phyloP scores from a whole-genome alignment of 2,888 invertebrate genomes.

The Spodoptera exigua region DNA sequence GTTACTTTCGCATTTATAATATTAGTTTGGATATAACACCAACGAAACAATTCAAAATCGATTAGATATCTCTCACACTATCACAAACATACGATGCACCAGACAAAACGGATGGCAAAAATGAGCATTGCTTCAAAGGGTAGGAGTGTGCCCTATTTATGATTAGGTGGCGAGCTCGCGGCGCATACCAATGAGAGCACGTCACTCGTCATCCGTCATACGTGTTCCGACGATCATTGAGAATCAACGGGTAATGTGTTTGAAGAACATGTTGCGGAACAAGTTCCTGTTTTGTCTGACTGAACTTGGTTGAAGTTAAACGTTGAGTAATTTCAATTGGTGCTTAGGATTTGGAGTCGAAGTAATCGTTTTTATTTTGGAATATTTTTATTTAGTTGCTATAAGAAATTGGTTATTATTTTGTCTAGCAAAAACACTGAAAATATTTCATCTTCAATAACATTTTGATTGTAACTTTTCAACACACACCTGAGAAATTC shows the following conservation, averaged over 20 bases:
- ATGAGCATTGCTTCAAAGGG: slow-evolving; percentile 56
- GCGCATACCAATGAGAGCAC: slow-evolving; percentile 75
- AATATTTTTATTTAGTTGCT: too few species aligned
- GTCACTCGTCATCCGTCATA: slow-evolving; percentile 71
- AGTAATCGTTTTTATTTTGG: too few species aligned
- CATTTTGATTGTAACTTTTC: too few species aligned
- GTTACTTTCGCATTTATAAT: too few species aligned
- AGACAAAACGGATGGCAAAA: slow-evolving; percentile 38
- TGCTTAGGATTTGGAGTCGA: too few species aligned
- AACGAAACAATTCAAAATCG: not conserved
- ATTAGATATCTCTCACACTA: not conserved
- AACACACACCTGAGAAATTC: too few species aligned
- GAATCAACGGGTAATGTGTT: slow-evolving; percentile 60
- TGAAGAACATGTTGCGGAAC: slow-evolving; percentile 33
- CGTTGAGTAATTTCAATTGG: too few species aligned
- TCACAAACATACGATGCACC: slow-evolving; percentile 33
- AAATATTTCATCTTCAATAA: too few species aligned
- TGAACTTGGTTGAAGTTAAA: not conserved
- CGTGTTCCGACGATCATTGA: slow-evolving; percentile 62
- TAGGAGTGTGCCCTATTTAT: slow-evolving; percentile 69
- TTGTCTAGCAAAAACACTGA: too few species aligned
- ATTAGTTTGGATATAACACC: not conserved
- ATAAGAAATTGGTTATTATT: too few species aligned
- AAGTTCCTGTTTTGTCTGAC: slow-evolving; percentile 1
- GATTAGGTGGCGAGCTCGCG: slow-evolving; percentile 68